Base-by-base conservation (phyloP, 2,888 invertebrate genomes). In the Drosophila pseudotakahashii region DNA sequence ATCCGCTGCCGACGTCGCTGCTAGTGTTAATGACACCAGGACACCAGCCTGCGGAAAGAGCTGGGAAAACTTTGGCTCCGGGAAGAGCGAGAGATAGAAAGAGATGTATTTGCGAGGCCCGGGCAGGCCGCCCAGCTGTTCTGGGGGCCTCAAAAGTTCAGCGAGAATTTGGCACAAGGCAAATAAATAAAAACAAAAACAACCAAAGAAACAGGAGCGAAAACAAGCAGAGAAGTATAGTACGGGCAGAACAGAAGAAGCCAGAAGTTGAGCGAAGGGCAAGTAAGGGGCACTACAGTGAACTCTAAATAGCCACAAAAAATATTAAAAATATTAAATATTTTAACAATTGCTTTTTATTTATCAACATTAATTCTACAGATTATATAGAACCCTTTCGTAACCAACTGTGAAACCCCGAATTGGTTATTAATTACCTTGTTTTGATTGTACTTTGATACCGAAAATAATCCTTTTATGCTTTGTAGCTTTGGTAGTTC, bases 1-100 rank as follows among this genome's bases (percentile, higher is more conserved):
- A 84, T 73, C 61, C 48, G 58, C 51, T 48, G 58, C 26, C 13
- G 34, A 9, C 53, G 66, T 26, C 44, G 36, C 41, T 19, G 48
- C 30, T 55, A 41, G 75, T 79, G 86, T 79, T 81, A 81, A 81
- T 81, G 86, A 71, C 74, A 73, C 47, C 58, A 69, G 69, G 68
- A 68, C 70, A 80, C 78, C 84, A 80, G 67, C 26, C 42, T 30
- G 26, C 11, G 44, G 42, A 19, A 7, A 36, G 34, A 13, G 44
- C 62, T 14, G 48, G n/a, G 10, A 26, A 26, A 30, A 39, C 7
- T 26, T 26, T 26, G 26, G 26, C 26, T 32, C 13, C 14, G 36
- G 41, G 19, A 34, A 16, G 14, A 67, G 23, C 26, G 34, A 39
- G 48, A 64, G 37, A 37, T 13, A 45, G 51, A 16, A 10, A 19